Evolutionary conservation across 2,888 invertebrate species (phyloP).

Genomic region (Pseudococcus viburni): DNA sequence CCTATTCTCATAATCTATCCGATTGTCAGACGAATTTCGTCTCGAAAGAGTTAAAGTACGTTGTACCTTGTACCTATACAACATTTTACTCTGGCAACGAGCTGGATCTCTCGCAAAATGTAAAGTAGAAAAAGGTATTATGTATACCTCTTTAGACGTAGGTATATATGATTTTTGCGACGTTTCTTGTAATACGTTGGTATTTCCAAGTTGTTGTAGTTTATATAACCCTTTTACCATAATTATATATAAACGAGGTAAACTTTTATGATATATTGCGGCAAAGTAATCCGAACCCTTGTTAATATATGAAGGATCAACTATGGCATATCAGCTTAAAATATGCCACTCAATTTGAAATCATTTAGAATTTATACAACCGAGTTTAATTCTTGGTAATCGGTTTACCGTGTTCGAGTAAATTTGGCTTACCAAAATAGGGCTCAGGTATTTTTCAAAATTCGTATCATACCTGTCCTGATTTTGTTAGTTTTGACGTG

Average conservation of each 20-base stretch:
- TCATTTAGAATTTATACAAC: conserved; percentile 43
- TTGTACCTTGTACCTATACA: background rate
- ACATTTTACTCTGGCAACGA: background rate
- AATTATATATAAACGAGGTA: conserved; percentile 48
- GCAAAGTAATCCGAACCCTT: conserved; percentile 19
- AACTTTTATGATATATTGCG: conserved; percentile 52
- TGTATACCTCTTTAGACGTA: background rate
- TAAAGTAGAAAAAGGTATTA: conserved; percentile 18
- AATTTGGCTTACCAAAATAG: background rate
- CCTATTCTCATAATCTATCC: conserved; percentile 41
- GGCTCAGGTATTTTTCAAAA: conserved; percentile 8
- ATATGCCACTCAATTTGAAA: conserved; percentile 55
- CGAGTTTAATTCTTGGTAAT: conserved; percentile 47
- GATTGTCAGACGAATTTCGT: conserved; percentile 40
- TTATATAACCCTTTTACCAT: conserved; percentile 29
- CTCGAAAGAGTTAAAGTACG: conserved; percentile 26
- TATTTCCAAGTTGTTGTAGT: background rate
- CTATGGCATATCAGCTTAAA: conserved; percentile 45
- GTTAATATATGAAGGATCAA: conserved; percentile 48
- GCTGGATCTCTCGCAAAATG: background rate
- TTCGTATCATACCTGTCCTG: background rate
- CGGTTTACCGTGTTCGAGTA: conserved; percentile 11
- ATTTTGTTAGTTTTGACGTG: background rate
- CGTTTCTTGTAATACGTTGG: conserved; percentile 12
- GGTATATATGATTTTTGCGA: conserved; percentile 19